These are phyloP conservation scores for Spinibarbus caldwelli DNA, from an alignment of 2,797 vertebrate species.

Conservation along the genomic window DNA sequence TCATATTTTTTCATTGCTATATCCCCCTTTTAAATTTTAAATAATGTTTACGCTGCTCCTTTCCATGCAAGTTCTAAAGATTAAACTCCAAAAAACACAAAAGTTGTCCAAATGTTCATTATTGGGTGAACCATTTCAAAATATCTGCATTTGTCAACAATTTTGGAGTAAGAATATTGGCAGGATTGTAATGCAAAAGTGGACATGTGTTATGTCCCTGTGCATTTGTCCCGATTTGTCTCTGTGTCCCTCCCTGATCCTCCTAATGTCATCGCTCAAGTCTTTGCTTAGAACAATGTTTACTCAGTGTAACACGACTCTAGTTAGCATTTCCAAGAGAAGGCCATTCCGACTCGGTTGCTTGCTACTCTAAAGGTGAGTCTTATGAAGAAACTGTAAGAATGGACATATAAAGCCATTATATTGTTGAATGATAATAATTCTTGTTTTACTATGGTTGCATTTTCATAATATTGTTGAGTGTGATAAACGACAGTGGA, in stretches of 20 bases:
- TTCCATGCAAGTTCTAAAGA: not conserved
- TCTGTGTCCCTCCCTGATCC: not conserved
- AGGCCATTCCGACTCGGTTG: not conserved
- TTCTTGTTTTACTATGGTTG: not conserved
- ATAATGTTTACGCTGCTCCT: not conserved
- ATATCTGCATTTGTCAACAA: not conserved
- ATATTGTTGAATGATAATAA: not conserved
- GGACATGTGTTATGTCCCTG: not conserved
- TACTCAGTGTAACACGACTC: conserved; percentile 23
- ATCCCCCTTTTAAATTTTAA: not conserved
- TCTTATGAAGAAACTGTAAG: not conserved
- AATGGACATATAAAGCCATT: not conserved
- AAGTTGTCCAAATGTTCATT: not conserved
- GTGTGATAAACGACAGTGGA: not conserved
- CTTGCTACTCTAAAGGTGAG: not conserved
- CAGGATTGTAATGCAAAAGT: not conserved
- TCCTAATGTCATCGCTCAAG: not conserved
- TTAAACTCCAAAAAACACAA: not conserved
- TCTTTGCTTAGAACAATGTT: conserved; percentile 30
- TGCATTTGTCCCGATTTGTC: not conserved
- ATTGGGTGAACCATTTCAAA: not conserved
- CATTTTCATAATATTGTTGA: not conserved
- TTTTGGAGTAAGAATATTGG: not conserved
- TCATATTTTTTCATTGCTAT: not conserved
- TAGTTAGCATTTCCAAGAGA: not conserved